Base-by-base conservation (phyloP, 2,888 invertebrate species). In the Ferdinandea cuprea region DNA sequence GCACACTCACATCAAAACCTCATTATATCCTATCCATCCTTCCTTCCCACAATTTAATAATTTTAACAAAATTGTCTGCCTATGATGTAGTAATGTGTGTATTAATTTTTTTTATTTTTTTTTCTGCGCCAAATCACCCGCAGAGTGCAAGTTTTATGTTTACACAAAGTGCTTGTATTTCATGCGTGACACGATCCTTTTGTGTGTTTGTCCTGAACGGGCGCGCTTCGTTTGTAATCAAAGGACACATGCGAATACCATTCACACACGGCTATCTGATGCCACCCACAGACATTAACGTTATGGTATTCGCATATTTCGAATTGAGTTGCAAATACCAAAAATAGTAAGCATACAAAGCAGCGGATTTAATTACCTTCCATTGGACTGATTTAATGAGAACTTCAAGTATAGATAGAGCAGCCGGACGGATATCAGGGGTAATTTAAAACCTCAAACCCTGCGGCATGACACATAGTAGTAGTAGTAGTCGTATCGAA, bases 361-460 rank as follows among this genome's bases (percentile, higher is more conserved):
- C 8, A 73, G 30, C 54, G 52, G 44, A 79, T 73, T 73, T 66
- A 73, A 79, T 79, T 79, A 79, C 79, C 79, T 61, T 50, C 59
- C 66, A 52, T 66, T 44, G 65, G 58, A 37, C 63, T 78, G 77
- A 71, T 78, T 78, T 65, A 78, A 78, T 71, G 63, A 71, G 58
- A 21, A 66, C 44, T 44, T 46, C 37, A 59, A 66, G 65, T 48
- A 11, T n/a, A 19, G 28, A n/a, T n/a, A n/a, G n/a, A n/a, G n/a
- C n/a, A n/a, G 35, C 35, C 21, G 46, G 21, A 13, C 30, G 21
- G 30, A 50, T 28, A 52, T 21, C 21, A 2, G 15, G 58, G 28
- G 63, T 65, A 15, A 58, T 69, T 61, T 40, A 32, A 44, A 54
- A 63, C 50, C 52, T n/a, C 44, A 42, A 71, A 71, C 30, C 11